phyloP scores from a whole-genome alignment of 2,888 invertebrate species.

The Euclidia mi region DNA sequence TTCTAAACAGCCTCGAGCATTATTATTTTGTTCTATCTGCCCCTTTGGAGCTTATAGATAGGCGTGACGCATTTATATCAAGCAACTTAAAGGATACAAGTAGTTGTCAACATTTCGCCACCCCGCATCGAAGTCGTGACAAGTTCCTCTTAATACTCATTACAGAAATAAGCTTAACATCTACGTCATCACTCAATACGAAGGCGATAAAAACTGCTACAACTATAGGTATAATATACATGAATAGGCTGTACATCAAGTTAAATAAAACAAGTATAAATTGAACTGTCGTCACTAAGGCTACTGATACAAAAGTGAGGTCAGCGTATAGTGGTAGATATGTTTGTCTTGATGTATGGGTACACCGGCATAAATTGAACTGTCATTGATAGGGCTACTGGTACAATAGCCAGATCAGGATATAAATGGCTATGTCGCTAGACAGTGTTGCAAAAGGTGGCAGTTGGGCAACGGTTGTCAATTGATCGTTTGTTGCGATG shows the following conservation, averaged over 20 bases:
- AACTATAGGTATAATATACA: background rate
- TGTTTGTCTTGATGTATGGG: conserved; percentile 5
- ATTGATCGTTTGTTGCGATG: conserved; percentile 10
- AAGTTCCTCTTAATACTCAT: conserved; percentile 49
- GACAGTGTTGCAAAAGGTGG: conserved; percentile 10
- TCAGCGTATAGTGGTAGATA: no score
- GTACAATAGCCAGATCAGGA: no score
- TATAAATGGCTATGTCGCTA: no score
- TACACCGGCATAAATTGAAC: no score
- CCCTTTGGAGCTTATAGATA: no score
- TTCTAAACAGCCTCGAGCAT: no score
- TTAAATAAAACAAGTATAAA: no score
- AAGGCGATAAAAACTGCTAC: conserved; percentile 15
- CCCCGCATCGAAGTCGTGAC: conserved; percentile 44
- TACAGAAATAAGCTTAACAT: conserved; percentile 48
- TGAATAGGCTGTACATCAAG: conserved; percentile 14
- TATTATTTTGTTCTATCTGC: no score
- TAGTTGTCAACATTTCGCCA: conserved; percentile 43
- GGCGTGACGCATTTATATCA: no score
- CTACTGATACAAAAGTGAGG: no score
- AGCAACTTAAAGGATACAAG: conserved; percentile 5
- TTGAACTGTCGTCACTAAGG: no score
- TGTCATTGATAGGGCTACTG: no score
- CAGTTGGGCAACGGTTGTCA: conserved; percentile 11
- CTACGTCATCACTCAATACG: conserved; percentile 38